phyloP scores from a whole-genome alignment of 2,888 invertebrate genomes.

The Andrena haemorrhoa region DNA sequence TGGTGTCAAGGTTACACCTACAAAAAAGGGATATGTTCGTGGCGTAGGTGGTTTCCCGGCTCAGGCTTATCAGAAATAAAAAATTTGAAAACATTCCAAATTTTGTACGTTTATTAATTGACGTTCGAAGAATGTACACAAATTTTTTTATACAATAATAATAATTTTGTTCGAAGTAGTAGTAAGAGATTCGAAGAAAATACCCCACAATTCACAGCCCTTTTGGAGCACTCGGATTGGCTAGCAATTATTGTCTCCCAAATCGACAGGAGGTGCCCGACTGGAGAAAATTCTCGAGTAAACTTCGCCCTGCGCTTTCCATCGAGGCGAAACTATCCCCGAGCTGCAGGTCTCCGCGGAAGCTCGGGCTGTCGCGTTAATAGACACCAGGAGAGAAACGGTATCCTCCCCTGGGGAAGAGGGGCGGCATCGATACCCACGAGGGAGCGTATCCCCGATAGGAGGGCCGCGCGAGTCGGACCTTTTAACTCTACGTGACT shows the following conservation, averaged over 20 bases:
- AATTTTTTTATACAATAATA: too few species aligned
- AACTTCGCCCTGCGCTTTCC: neutral
- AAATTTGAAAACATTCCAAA: too few species aligned
- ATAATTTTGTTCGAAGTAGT: too few species aligned
- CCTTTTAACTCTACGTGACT: slow-evolving; percentile 25
- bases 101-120: too few species aligned
- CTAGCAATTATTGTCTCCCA: neutral
- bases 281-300: neutral
- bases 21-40: too few species aligned
- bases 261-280: neutral
- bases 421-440: slow-evolving; percentile 20
- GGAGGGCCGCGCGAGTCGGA: neutral
- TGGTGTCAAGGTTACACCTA: too few species aligned
- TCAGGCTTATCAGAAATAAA: too few species aligned
- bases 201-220: neutral
- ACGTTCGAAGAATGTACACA: too few species aligned
- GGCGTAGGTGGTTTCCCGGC: too few species aligned
- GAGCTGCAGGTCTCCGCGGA: neutral
- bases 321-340: neutral
- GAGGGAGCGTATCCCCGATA: slow-evolving; percentile 1
- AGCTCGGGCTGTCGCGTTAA: slow-evolving; percentile 25
- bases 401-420: neutral
- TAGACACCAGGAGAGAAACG: slow-evolving; percentile 31
- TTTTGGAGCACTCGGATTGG: neutral
- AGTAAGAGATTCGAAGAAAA: neutral